phyloP scores from a whole-genome alignment of 2,888 invertebrate genomes.

The Brenthis hecate region DNA sequence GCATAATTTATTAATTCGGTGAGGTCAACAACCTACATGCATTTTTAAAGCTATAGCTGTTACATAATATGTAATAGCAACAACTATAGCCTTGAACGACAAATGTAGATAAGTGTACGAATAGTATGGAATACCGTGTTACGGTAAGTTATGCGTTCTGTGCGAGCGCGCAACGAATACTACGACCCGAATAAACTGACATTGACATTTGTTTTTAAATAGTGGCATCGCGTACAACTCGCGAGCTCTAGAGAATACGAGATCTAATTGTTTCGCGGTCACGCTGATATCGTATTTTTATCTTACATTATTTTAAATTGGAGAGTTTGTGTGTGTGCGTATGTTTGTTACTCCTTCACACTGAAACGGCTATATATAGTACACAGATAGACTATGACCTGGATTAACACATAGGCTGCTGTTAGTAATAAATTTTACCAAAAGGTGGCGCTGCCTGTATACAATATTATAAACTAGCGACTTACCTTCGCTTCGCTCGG shows the following conservation, averaged over 20 bases:
- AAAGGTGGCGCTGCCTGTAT: too few species aligned
- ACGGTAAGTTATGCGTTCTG: conserved; percentile 24
- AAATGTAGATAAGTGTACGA: conserved; percentile 43
- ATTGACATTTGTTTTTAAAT: conserved; percentile 45
- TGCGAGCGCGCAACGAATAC: conserved; percentile 16
- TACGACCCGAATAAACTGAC: conserved; percentile 48
- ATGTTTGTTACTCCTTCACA: too few species aligned
- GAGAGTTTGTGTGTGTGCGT: too few species aligned
- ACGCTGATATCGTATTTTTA: conserved; percentile 20
- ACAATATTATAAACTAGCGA: too few species aligned
- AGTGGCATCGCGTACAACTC: conserved; percentile 33
- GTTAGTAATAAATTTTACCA: too few species aligned
- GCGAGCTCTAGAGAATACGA: conserved; percentile 35
- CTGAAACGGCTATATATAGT: too few species aligned
- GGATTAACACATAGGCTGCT: too few species aligned
- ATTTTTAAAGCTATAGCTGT: conserved; percentile 55
- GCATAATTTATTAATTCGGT: conserved; percentile 41
- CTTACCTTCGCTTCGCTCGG: too few species aligned
- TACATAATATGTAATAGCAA: conserved; percentile 59
- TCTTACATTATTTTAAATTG: not conserved
- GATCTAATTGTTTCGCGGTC: conserved; percentile 35
- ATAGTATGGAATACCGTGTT: conserved; percentile 17
- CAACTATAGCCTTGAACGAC: conserved; percentile 65
- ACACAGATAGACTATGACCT: too few species aligned
- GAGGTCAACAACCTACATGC: conserved; percentile 58